These are phyloP conservation scores for Ceratoteleas bidentatus DNA, from an alignment of 1,140 invertebrate species.

Conservation along the genomic window DNA sequence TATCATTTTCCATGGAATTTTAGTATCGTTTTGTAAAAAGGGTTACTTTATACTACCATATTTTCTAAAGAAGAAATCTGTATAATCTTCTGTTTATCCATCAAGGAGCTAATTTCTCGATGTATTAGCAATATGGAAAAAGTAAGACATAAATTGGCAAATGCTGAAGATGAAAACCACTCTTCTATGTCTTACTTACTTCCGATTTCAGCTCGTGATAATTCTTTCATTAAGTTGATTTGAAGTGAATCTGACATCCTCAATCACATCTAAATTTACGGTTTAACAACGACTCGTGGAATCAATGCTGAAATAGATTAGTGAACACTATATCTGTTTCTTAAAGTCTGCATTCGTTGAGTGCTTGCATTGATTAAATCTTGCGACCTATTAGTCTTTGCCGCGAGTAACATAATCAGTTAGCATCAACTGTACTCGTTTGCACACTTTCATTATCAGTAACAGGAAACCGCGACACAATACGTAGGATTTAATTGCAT, in stretches of 20 bases:
- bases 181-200: too few species aligned
- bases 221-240: neutral
- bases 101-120: too few species aligned
- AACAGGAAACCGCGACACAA: neutral
- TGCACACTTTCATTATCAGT: slow-evolving; percentile 1
- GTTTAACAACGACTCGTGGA: neutral
- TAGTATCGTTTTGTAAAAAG: too few species aligned
- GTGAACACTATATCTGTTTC: neutral
- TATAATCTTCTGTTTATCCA: too few species aligned
- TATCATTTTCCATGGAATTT: too few species aligned
- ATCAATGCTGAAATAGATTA: neutral
- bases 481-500: too few species aligned
- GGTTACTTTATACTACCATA: too few species aligned
- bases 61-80: too few species aligned
- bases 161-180: too few species aligned
- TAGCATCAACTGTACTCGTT: slow-evolving; percentile 1
- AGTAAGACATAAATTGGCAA: too few species aligned
- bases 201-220: neutral
- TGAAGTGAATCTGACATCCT: neutral
- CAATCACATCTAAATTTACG: neutral
- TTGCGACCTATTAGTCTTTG: neutral
- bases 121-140: too few species aligned
- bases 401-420: slow-evolving; percentile 5
- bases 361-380: neutral
- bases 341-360: neutral